Evolutionary conservation across 64 coral and sea anemone species (phyloP).

Genomic region (Orbicella faveolata): DNA sequence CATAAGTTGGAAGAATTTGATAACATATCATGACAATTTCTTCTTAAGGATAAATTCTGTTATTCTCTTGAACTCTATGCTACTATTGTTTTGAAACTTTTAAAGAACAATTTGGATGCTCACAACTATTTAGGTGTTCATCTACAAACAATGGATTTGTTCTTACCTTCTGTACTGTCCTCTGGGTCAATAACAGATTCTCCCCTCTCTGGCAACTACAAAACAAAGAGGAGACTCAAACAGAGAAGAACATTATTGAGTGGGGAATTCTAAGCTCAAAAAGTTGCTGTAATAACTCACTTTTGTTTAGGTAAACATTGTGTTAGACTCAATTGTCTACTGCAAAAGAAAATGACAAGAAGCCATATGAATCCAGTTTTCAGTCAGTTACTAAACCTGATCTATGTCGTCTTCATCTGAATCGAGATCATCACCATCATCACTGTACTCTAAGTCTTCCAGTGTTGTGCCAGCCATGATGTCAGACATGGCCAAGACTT

Average conservation of each 20-base stretch:
- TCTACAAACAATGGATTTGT: not conserved
- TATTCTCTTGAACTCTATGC: not conserved
- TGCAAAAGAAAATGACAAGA: not conserved
- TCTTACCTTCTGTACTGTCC: constrained; percentile 1
- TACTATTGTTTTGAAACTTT: not conserved
- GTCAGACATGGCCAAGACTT: constrained; percentile 63
- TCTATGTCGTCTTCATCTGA: constrained; percentile 25
- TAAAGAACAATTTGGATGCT: not conserved
- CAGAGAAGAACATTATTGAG: not conserved
- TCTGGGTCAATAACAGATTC: not conserved
- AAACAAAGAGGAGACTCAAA: not conserved
- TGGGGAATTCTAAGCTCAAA: not conserved
- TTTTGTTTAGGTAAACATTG: not conserved
- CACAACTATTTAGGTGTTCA: not conserved
- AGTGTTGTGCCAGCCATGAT: constrained; percentile 69
- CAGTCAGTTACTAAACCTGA: not conserved
- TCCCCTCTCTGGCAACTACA: constrained; percentile 1
- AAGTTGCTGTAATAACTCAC: not conserved
- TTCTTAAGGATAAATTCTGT: no score
- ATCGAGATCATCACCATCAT: constrained; percentile 46
- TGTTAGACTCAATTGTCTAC: not conserved
- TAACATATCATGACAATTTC: no score
- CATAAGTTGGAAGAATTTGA: no score
- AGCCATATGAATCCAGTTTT: not conserved
- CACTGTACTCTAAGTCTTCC: constrained; percentile 81